These are phyloP conservation scores for Ondatra zibethicus DNA, from an alignment of 2,113 vertebrate genomes.

Conservation along the genomic window DNA sequence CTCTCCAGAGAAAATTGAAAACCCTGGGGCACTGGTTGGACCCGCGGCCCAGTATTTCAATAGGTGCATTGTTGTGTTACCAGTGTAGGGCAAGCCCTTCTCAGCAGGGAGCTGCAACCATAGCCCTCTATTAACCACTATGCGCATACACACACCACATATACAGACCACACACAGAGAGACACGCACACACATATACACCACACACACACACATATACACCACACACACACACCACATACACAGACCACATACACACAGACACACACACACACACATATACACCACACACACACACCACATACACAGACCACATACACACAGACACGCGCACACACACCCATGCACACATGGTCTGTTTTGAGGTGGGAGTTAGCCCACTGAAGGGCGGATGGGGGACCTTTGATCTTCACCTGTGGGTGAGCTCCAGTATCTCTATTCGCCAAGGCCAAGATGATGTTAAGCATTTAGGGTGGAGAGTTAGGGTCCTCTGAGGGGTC, in stretches of 20 bases:
- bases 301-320: too few relatives aligned
- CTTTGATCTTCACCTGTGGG: not conserved
- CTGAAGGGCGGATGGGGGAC: not conserved
- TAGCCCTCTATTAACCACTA: not conserved
- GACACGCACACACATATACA: too few relatives aligned
- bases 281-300: too few relatives aligned
- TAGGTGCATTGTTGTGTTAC: accelerated
- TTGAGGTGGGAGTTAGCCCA: not conserved
- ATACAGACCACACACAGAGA: too few relatives aligned
- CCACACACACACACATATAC: too few relatives aligned
- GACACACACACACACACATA: too few relatives aligned
- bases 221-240: too few relatives aligned
- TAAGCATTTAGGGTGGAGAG: not conserved
- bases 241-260: too few relatives aligned
- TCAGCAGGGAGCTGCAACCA: not conserved
- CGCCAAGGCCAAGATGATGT: accelerated
- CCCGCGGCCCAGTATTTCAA: not conserved
- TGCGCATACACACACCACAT: accelerated
- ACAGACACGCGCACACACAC: too few relatives aligned
- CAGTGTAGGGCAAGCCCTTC: not conserved
- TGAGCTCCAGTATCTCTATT: not conserved
- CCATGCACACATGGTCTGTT: not conserved
- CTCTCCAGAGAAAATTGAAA: not conserved
- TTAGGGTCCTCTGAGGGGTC: too few relatives aligned
- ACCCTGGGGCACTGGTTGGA: accelerated